A percentile compares a stretch with the other conserved stretches of the same genome.
These are phyloP conservation scores for Dryas iulia DNA, from an alignment of 1,140 invertebrate species.

Conservation along the genomic window DNA sequence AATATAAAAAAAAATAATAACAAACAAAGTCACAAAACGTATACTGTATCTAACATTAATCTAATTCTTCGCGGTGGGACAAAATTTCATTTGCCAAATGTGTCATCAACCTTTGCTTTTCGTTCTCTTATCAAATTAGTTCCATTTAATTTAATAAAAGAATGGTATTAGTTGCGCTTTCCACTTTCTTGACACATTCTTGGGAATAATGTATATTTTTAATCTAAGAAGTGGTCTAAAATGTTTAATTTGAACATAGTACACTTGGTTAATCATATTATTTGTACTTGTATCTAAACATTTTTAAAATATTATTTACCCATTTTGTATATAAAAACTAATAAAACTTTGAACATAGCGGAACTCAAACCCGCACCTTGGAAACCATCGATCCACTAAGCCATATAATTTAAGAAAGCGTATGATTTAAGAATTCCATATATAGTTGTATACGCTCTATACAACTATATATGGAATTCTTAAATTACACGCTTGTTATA, in stretches of 20 bases:
- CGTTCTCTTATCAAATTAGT: constrained; percentile 40
- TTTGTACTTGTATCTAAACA: too few relatives aligned
- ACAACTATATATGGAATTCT: too few relatives aligned
- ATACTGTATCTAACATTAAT: constrained; percentile 21
- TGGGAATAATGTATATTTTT: neutral
- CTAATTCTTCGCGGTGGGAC: constrained; percentile 30
- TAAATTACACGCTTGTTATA: too few relatives aligned
- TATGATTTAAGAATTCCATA: too few relatives aligned
- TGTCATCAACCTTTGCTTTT: constrained; percentile 26
- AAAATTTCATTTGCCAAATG: constrained; percentile 37
- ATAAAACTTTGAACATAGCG: too few relatives aligned
- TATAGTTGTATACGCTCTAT: too few relatives aligned
- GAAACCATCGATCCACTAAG: too few relatives aligned
- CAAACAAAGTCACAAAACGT: neutral
- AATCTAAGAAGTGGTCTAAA: neutral
- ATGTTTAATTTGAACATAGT: neutral
- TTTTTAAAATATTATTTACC: too few relatives aligned
- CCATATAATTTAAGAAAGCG: too few relatives aligned
- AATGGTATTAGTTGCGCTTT: constrained; percentile 12
- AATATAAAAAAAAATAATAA: neutral
- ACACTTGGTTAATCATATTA: too few relatives aligned
- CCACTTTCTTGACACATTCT: constrained; percentile 3
- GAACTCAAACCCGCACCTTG: too few relatives aligned
- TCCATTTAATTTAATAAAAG: constrained; percentile 40
- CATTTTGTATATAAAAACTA: too few relatives aligned